A percentile compares a stretch with the other conserved stretches of the same genome.
Conservation (phyloP, 2,113 vertebrate species). For the Pterophyllum scalare region DNA sequence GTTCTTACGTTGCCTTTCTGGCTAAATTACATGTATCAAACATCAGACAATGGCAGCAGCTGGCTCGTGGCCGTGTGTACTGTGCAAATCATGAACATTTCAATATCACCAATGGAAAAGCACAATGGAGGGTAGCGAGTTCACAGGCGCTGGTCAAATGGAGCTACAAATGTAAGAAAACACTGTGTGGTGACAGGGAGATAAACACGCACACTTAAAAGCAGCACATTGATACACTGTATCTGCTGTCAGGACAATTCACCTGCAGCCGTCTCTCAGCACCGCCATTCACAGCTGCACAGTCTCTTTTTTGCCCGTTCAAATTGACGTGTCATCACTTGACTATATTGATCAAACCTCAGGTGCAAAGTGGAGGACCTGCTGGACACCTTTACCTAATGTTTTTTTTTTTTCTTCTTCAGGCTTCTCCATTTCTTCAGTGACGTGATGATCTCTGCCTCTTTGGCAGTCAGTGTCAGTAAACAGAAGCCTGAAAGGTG, state of each 20-base stretch:
- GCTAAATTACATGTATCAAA: conserved; percentile 74
- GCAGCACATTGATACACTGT: conserved; percentile 81
- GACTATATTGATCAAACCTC: conserved; percentile 78
- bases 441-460: conserved; percentile 16
- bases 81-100: conserved; percentile 66
- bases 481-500: conserved; percentile 75
- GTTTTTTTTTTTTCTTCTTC: conserved; percentile 40
- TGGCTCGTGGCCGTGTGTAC: conserved; percentile 74
- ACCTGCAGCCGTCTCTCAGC: conserved; percentile 90
- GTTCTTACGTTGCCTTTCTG: conserved; percentile 68
- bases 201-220: conserved; percentile 65
- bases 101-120: conserved; percentile 61
- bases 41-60: conserved; percentile 76
- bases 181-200: conserved; percentile 31
- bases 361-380: conserved; percentile 78
- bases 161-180: conserved; percentile 56
- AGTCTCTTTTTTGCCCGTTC: conserved; percentile 52
- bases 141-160: conserved; percentile 71
- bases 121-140: conserved; percentile 65
- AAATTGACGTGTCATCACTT: conserved; percentile 85
- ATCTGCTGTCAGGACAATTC: conserved; percentile 81
- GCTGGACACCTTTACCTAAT: conserved; percentile 72
- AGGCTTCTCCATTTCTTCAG: conserved; percentile 16
- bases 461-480: conserved; percentile 58
- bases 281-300: conserved; percentile 60